Evolutionary conservation across 2,797 vertebrate species (phyloP), one percentile per base, ranked within the genome.

Genomic region (Clamator glandarius): DNA sequence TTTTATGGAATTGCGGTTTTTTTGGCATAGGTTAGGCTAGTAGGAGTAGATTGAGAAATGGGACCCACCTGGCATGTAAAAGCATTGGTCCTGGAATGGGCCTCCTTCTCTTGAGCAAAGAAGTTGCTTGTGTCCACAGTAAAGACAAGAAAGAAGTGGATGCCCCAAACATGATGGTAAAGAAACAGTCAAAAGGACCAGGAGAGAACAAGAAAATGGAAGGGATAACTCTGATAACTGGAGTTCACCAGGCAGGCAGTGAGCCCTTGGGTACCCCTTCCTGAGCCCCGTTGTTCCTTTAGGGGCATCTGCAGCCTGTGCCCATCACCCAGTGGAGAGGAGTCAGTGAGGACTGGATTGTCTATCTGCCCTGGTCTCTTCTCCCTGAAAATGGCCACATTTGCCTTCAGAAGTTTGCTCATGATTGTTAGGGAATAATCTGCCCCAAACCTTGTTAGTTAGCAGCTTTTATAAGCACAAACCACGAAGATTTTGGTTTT

Each of bases 241-340:
- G 19, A 55, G 9, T 17, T 80, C 0, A 3, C 51, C 7, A 44
- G 62, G 33, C 4, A 9, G 18, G 62, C 33, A 76, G 36, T 0
- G 1, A 85, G 8, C 29, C 59, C 68, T n/a, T 26, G 73, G 50
- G 4, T 6, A 41, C 20, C 48, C 24, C 17, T 50, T 61, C 63
- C 59, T 3, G 9, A 75, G 7, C 33, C 18, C 29, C 39, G 2
- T 25, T 2, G 0, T 44, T 61, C 25, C 52, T 35, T 7, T 42
- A 23, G 17, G 1, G 1, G 12, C 5, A 3, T 28, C 42, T 54
- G 4, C 64, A 55, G 46, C 29, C 35, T 8, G 13, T 25, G 29
- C 28, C 51, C 57, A 51, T 23, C 73, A 29, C 35, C 28, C 58
- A 50, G 35, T 50, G 26, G 31, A 28, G 35, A 17, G 52, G 26